Conservation (phyloP, 2,113 vertebrate species). For the Paratilapia polleni region DNA sequence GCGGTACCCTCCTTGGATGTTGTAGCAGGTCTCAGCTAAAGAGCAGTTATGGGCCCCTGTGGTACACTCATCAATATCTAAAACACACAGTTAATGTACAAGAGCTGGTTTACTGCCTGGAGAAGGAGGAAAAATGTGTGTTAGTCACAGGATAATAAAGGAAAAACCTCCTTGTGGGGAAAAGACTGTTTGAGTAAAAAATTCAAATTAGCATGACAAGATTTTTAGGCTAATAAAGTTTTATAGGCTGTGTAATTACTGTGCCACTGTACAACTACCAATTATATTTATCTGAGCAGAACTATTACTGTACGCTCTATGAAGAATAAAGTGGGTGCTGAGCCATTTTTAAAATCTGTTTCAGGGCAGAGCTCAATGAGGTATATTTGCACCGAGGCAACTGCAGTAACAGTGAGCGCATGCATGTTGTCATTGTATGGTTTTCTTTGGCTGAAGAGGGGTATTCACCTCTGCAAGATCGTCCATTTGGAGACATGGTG, state of each 20-base stretch:
- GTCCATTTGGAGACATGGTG: constrained; percentile 87
- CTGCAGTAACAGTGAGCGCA: neutral
- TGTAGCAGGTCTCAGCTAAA: constrained; percentile 89
- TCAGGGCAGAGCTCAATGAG: neutral
- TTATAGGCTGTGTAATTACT: constrained; percentile 53
- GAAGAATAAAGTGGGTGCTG: constrained; percentile 18
- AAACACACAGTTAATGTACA: constrained; percentile 40
- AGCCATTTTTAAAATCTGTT: constrained; percentile 15
- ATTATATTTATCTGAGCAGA: constrained; percentile 57
- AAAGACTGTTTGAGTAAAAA: constrained; percentile 14
- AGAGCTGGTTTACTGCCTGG: constrained; percentile 10
- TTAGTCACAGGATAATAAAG: constrained; percentile 4
- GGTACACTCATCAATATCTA: constrained; percentile 93
- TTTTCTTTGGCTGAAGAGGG: neutral
- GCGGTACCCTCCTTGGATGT: constrained; percentile 91
- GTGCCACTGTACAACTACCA: constrained; percentile 35
- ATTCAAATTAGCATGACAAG: constrained; percentile 32
- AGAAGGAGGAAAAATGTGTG: neutral
- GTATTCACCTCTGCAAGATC: constrained; percentile 88
- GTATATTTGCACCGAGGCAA: neutral
- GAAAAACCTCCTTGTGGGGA: neutral
- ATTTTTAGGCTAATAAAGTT: constrained; percentile 47
- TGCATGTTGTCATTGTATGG: neutral
- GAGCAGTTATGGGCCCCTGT: constrained; percentile 91
- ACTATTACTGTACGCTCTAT: constrained; percentile 6